phyloP scores from a whole-genome alignment of 2,797 vertebrate genomes.

The Eleutherodactylus coqui region DNA sequence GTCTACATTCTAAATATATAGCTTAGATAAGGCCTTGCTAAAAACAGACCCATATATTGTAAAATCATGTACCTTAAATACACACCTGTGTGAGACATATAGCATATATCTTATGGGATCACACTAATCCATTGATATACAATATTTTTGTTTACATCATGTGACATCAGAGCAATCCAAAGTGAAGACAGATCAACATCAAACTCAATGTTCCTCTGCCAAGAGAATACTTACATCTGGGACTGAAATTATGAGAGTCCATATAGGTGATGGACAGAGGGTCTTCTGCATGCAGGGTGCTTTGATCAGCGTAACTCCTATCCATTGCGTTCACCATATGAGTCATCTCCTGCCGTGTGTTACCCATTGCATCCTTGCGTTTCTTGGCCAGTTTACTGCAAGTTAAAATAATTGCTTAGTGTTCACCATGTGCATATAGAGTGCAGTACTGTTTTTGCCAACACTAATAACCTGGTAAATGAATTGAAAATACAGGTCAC shows the following conservation, averaged over 20 bases:
- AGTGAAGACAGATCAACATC: not conserved
- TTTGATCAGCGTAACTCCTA: constrained; percentile 96
- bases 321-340: constrained; percentile 99
- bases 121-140: not conserved
- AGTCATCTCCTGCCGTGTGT: constrained; percentile 96
- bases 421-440: not conserved
- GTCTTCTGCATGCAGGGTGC: constrained; percentile 94
- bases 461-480: not conserved
- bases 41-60: too few species aligned
- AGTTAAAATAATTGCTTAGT: constrained; percentile 66
- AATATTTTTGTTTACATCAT: not conserved
- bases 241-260: constrained; percentile 97
- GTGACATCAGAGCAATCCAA: not conserved
- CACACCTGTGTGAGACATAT: not conserved
- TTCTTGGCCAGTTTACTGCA: constrained; percentile 98
- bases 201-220: not conserved
- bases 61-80: not conserved
- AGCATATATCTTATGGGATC: not conserved
- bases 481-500: not conserved
- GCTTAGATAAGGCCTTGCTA: too few species aligned
- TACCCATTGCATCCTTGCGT: constrained; percentile 95
- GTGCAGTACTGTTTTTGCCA: not conserved
- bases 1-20: too few species aligned
- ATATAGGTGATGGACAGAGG: constrained; percentile 96
- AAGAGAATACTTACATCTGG: constrained; percentile 88